Evolutionary conservation across 2,888 invertebrate species (phyloP).

Genomic region (Chalcis sispes): DNA sequence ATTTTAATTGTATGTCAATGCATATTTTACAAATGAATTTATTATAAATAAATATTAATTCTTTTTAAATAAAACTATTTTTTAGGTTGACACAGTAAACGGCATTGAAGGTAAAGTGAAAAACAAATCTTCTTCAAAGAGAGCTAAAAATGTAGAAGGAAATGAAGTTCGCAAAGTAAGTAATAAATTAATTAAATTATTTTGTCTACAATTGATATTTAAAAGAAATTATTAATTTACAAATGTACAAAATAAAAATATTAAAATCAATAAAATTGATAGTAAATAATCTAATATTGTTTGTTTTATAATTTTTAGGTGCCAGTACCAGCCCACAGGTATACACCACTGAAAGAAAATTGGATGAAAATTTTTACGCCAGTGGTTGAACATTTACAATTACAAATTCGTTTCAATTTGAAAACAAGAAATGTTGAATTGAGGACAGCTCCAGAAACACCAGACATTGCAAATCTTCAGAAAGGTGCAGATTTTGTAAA

Average conservation of each 20-base stretch:
- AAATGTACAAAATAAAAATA: no score
- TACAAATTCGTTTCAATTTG: conserved; percentile 96
- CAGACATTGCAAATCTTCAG: conserved; percentile 93
- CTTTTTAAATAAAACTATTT: no score
- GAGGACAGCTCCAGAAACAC: conserved; percentile 82
- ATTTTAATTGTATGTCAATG: no score
- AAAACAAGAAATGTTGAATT: conserved; percentile 94
- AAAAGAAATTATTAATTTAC: no score
- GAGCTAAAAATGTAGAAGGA: conserved; percentile 64
- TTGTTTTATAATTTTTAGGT: conserved; percentile 73
- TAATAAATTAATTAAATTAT: neutral
- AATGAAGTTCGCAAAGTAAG: conserved; percentile 69
- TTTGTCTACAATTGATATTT: no score
- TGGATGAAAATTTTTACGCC: conserved; percentile 99
- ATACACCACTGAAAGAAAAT: conserved; percentile 94
- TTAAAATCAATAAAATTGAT: neutral
- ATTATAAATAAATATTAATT: no score
- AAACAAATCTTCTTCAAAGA: conserved; percentile 72
- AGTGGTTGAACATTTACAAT: conserved; percentile 94
- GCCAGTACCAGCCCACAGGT: conserved; percentile 95
- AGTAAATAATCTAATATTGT: neutral
- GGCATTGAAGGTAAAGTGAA: conserved; percentile 79
- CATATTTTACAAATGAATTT: no score
- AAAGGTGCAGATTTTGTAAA: conserved; percentile 99
- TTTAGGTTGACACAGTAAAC: conserved; percentile 78